Evolutionary conservation across 2,888 invertebrate species (phyloP).

Genomic region (Epinotia bilunana): DNA sequence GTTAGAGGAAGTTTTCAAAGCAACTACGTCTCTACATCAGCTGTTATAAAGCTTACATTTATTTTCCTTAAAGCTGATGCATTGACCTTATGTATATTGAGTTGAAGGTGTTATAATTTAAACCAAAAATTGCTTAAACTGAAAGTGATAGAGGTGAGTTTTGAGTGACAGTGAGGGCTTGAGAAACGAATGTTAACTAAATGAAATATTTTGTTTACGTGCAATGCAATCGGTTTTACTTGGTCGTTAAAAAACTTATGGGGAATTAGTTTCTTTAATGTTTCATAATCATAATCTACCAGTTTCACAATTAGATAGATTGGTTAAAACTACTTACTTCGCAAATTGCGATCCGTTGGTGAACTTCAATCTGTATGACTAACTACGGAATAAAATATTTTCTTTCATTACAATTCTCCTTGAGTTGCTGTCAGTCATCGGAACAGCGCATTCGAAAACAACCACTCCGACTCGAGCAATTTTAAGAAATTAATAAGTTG

Average conservation of each 20-base stretch:
- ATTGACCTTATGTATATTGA: background rate
- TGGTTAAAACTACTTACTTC: background rate
- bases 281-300: background rate
- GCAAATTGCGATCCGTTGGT: no score
- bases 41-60: background rate
- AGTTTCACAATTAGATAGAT: background rate
- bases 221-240: conserved; percentile 12
- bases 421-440: background rate
- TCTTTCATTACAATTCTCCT: background rate
- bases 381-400: no score
- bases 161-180: background rate
- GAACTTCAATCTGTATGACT: no score
- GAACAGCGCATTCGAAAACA: background rate
- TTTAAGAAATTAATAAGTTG: conserved; percentile 35
- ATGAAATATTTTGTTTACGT: conserved; percentile 40
- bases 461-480: background rate
- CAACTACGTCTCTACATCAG: background rate
- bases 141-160: conserved; percentile 5
- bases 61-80: background rate
- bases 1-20: background rate
- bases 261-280: background rate
- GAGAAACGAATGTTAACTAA: conserved; percentile 18
- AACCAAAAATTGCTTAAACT: background rate
- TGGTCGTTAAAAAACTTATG: background rate
- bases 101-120: background rate